These are phyloP conservation scores for Thaumetopoea pityocampa DNA, from an alignment of 1,140 invertebrate species.

Conservation along the genomic window DNA sequence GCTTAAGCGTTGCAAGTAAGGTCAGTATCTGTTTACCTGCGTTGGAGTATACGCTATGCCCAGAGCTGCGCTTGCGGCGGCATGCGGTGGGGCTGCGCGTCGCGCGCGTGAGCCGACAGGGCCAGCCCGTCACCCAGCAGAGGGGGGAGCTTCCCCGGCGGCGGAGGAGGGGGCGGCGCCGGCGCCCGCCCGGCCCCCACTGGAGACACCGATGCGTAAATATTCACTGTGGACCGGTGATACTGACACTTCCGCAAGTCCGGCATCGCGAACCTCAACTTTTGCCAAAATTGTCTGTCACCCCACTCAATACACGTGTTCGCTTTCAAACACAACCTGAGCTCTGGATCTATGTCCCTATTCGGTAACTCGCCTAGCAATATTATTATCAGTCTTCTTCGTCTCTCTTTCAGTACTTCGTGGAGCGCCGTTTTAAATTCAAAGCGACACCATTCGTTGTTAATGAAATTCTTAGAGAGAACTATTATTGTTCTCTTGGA, in stretches of 20 bases:
- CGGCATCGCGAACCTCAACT: conserved; percentile 93
- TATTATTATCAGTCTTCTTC: conserved; percentile 89
- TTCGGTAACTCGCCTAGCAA: conserved; percentile 89
- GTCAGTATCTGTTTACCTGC: conserved; percentile 67
- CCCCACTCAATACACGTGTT: conserved; percentile 94
- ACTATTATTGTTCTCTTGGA: conserved; percentile 93
- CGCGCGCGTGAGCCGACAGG: conserved; percentile 86
- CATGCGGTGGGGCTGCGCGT: conserved; percentile 83
- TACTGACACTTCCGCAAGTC: conserved; percentile 81
- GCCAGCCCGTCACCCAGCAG: conserved; percentile 69
- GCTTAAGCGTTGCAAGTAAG: conserved; percentile 68
- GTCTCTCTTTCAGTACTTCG: conserved; percentile 89
- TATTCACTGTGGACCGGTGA: conserved; percentile 79
- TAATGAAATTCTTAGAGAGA: conserved; percentile 93
- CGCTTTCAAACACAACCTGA: conserved; percentile 91
- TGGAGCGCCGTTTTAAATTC: conserved; percentile 95
- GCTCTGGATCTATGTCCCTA: conserved; percentile 91
- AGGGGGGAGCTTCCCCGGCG: conserved; percentile 75
- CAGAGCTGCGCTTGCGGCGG: conserved; percentile 93
- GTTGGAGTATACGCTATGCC: conserved; percentile 77
- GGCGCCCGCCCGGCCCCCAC: conserved; percentile 76
- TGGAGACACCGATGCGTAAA: conserved; percentile 79
- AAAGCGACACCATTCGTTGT: conserved; percentile 95
- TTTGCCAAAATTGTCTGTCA: conserved; percentile 96
- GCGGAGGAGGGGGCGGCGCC: conserved; percentile 80